phyloP scores from a whole-genome alignment of 2,113 vertebrate genomes.

The Oncorhynchus tshawytscha region DNA sequence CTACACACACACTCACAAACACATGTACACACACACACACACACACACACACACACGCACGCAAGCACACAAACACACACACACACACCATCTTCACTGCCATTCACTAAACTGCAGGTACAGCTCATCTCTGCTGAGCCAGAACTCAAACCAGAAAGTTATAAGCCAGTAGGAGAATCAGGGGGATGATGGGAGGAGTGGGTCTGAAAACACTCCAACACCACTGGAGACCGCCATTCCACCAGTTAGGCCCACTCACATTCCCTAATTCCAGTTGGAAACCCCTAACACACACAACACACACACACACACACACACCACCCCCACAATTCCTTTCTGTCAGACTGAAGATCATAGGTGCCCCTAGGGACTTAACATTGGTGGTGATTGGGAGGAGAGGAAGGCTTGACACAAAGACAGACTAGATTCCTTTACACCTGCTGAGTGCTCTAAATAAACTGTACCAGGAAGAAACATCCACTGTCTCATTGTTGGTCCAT shows the following conservation, averaged over 20 bases:
- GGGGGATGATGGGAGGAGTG: slow-evolving; percentile 14
- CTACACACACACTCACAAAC: not conserved
- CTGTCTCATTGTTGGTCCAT: too few relatives aligned
- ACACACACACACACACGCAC: not conserved
- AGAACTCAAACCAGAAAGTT: slow-evolving; percentile 89
- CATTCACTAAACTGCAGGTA: slow-evolving; percentile 80
- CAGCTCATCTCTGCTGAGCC: slow-evolving; percentile 77
- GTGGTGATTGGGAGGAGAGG: not conserved
- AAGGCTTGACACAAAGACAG: slow-evolving; percentile 1
- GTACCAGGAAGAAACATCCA: too few relatives aligned
- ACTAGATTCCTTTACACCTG: not conserved
- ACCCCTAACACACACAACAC: slow-evolving; percentile 59
- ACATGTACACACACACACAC: not conserved
- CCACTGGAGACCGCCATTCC: slow-evolving; percentile 54
- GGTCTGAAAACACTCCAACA: slow-evolving; percentile 49
- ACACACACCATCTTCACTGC: slow-evolving; percentile 67
- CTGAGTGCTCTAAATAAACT: not conserved
- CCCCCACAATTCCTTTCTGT: not conserved
- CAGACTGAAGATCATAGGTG: not conserved
- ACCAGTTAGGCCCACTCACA: slow-evolving; percentile 42
- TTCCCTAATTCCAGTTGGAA: slow-evolving; percentile 74
- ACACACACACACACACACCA: slow-evolving; percentile 8
- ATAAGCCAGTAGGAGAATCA: slow-evolving; percentile 56
- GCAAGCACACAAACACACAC: slow-evolving; percentile 29
- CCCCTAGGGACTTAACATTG: not conserved